phyloP scores from a whole-genome alignment of 53 echinoderm and acorn worm species.

The Patiria pectinifera region DNA sequence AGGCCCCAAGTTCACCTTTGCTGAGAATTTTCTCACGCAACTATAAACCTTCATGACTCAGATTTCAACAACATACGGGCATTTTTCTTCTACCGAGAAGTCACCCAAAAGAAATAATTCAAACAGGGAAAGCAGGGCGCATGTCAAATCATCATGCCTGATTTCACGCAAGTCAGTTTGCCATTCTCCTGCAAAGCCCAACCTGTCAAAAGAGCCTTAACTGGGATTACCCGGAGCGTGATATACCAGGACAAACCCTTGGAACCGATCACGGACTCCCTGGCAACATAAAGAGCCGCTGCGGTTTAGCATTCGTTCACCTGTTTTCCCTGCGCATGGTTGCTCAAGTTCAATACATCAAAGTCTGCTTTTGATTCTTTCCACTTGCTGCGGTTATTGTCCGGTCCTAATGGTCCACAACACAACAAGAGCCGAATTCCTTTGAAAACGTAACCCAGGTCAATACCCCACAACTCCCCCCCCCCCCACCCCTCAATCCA shows the following conservation, averaged over 20 bases:
- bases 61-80: neutral
- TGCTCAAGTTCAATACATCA: constrained; percentile 5
- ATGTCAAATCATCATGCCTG: neutral
- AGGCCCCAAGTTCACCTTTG: neutral
- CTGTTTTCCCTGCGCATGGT: neutral
- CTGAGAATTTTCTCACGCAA: neutral
- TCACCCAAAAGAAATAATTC: neutral
- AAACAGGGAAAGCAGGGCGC: neutral
- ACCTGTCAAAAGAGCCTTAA: constrained; percentile 12
- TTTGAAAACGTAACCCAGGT: neutral
- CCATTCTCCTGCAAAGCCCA: neutral
- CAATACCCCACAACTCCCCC: neutral
- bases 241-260: neutral
- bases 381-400: neutral
- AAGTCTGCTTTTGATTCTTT: neutral
- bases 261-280: neutral
- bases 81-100: neutral
- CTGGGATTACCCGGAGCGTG: neutral
- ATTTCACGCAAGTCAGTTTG: neutral
- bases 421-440: neutral
- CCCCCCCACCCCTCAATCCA: neutral
- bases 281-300: neutral
- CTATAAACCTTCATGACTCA: neutral
- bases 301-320: neutral
- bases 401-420: neutral